phyloP scores from a whole-genome alignment of 2,888 invertebrate species.

The Catocala nupta region DNA sequence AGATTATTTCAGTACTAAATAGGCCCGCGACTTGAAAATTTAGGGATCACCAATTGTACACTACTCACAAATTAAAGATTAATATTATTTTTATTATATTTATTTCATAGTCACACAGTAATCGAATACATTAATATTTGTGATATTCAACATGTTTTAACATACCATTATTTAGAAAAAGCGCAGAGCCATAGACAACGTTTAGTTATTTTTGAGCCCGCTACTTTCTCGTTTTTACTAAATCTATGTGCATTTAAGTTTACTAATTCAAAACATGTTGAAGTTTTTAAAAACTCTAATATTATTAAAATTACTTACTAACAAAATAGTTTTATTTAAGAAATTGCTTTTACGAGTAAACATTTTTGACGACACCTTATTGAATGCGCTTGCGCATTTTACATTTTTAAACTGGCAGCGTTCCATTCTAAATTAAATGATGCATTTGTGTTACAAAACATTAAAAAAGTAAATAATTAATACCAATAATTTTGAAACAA shows the following conservation, averaged over 20 bases:
- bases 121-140: constrained; percentile 69
- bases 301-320: constrained; percentile 58
- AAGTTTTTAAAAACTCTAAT: constrained; percentile 62
- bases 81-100: constrained; percentile 64
- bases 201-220: constrained; percentile 55
- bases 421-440: constrained; percentile 38
- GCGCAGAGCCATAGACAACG: constrained; percentile 47
- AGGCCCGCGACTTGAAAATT: constrained; percentile 10
- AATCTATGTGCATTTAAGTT: constrained; percentile 56
- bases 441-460: constrained; percentile 39
- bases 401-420: constrained; percentile 44
- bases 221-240: constrained; percentile 42
- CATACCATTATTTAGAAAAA: constrained; percentile 46
- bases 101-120: constrained; percentile 78
- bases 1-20: constrained; percentile 10
- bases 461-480: constrained; percentile 20
- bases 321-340: constrained; percentile 50
- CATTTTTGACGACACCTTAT: constrained; percentile 27
- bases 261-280: constrained; percentile 71
- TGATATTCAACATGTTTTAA: constrained; percentile 75
- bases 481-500: constrained; percentile 38
- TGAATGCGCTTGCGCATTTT: constrained; percentile 53
- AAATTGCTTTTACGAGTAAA: constrained; percentile 40
- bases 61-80: constrained; percentile 65
- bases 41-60: constrained; percentile 43